Evolutionary conservation across 53 echinoderm and acorn worm genomes (phyloP).

Genomic region (Actinopyga echinites): DNA sequence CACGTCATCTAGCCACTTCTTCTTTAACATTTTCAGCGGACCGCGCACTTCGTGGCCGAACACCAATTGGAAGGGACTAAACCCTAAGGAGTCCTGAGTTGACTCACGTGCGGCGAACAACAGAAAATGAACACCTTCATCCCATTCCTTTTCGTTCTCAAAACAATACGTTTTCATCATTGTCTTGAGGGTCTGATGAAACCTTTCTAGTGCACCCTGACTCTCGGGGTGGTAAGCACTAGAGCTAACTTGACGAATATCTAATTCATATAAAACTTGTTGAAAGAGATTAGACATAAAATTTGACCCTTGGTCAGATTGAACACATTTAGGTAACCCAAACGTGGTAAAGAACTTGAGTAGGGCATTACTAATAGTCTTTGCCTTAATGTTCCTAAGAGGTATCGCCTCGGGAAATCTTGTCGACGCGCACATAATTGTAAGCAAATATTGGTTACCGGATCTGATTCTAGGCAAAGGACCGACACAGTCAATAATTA

Average conservation of each 20-base stretch:
- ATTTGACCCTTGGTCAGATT: constrained; percentile 56
- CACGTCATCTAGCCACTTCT: constrained; percentile 43
- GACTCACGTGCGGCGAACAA: constrained; percentile 58
- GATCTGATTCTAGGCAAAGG: constrained; percentile 56
- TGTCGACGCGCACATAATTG: constrained; percentile 67
- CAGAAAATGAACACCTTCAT: constrained; percentile 50
- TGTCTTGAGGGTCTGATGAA: constrained; percentile 69
- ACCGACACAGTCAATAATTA: constrained; percentile 62
- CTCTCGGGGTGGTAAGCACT: constrained; percentile 75
- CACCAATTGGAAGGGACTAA: constrained; percentile 47
- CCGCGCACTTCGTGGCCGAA: constrained; percentile 59
- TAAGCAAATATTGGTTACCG: constrained; percentile 62
- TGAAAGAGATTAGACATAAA: constrained; percentile 56
- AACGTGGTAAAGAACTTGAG: constrained; percentile 63
- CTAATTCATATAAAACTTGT: constrained; percentile 51
- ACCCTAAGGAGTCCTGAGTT: constrained; percentile 56
- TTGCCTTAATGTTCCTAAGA: constrained; percentile 57
- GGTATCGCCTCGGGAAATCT: constrained; percentile 77
- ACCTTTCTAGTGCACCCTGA: constrained; percentile 66
- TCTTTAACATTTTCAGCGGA: constrained; percentile 58
- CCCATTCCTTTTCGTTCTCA: constrained; percentile 48
- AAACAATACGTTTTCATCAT: constrained; percentile 56
- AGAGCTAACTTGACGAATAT: constrained; percentile 46
- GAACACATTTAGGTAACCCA: constrained; percentile 52
- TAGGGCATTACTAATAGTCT: constrained; percentile 54